Evolutionary conservation across 2,888 invertebrate species (phyloP).

Genomic region (Aphidius colemani): DNA sequence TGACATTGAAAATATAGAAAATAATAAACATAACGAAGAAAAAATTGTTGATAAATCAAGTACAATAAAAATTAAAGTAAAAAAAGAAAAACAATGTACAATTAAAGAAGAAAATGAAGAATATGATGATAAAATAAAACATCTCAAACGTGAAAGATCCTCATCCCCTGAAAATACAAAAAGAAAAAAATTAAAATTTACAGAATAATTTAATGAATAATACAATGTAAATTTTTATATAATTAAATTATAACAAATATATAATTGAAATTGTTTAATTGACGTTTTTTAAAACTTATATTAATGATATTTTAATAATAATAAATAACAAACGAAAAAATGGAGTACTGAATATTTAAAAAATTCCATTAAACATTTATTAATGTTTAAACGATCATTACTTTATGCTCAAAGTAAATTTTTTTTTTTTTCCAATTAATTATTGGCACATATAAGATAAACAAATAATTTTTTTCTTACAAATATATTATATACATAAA

Average conservation of each 20-base stretch:
- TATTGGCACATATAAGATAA: conserved; percentile 23
- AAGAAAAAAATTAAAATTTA: conserved; percentile 13
- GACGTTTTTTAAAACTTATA: background rate
- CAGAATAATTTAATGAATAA: background rate
- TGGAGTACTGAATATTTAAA: background rate
- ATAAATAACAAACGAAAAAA: too few species aligned
- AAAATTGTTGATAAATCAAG: background rate
- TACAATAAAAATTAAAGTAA: too few species aligned
- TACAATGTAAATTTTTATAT: too few species aligned
- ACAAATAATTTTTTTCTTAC: background rate
- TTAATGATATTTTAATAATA: too few species aligned
- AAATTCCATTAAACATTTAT: conserved; percentile 2
- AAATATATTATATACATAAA: too few species aligned
- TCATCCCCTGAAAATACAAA: background rate
- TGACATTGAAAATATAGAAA: conserved; percentile 8
- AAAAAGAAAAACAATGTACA: too few species aligned
- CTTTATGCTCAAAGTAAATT: too few species aligned
- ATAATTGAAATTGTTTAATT: background rate
- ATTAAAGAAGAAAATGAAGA: background rate
- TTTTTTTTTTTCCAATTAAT: background rate
- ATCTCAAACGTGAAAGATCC: too few species aligned
- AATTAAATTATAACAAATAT: background rate
- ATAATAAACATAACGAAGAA: conserved; percentile 19
- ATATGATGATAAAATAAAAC: background rate
- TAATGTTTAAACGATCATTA: too few species aligned